Evolutionary conservation across 2,797 vertebrate species (phyloP), one percentile per base, ranked within the genome.

Genomic region (Acropternis orthonyx): DNA sequence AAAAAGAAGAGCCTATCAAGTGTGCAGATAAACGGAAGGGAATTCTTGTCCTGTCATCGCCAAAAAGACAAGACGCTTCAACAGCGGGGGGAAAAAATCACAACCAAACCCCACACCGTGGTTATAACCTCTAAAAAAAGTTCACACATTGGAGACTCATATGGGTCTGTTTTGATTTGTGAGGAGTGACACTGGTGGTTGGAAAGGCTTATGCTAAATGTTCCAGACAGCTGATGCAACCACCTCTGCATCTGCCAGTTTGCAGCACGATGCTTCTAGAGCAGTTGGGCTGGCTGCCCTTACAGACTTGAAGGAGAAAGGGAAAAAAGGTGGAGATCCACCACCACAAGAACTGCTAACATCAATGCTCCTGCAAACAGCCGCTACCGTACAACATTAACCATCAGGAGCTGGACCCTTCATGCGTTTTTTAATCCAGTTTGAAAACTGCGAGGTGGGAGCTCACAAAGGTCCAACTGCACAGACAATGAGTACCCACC

Each of bases 101-200:
- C 43, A 51, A 49, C 21, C 36, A 63, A 89, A 21, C 5, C 12
- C 48, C 30, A 73, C 20, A 20, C 27, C 59, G 88, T 2, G 2
- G 68, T 76, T 91, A 95, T 67, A 94, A 85, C 37, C 93, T 88
- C 85, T 85, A 76, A 88, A 87, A 95, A 73, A 96, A 97, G 96
- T 97, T 97, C 93, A 90, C 85, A 81, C 77, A 39, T 22, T 81
- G 85, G 92, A 96, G 85, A 91, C 93, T 82, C 85, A 93, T 92
- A 96, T 75, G 95, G 94, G 90, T 96, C 95, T 97, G 96, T 92
- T 97, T 92, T 96, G 96, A 96, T 93, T 88, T 95, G 82, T 34
- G 86, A 91, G 71, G 88, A 95, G 90, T 95, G 75, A 92, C 91
- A 92, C 68, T 81, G 44, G 52, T 91, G 93, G 83, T 75, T 92